Evolutionary conservation across 2,888 invertebrate species (phyloP).

Genomic region (Cephus pulcher): DNA sequence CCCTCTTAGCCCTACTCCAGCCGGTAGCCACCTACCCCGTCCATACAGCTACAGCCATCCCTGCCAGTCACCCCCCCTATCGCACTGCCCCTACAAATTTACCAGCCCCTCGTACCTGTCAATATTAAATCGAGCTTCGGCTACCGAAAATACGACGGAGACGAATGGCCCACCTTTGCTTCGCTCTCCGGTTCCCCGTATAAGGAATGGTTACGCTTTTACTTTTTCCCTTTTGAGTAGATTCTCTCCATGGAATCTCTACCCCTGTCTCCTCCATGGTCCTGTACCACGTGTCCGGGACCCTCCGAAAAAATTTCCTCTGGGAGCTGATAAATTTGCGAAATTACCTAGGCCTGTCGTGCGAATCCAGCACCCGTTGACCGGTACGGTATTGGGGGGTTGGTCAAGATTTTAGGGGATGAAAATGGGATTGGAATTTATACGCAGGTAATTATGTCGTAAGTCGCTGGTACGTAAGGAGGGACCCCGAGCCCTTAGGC

Average conservation of each 20-base stretch:
- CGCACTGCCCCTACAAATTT: neutral
- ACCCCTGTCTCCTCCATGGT: neutral
- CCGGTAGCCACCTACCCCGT: neutral
- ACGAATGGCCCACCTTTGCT: neutral
- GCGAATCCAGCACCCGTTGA: neutral
- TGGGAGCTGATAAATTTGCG: neutral
- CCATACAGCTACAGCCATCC: neutral
- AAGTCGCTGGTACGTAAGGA: neutral
- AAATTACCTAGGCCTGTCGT: neutral
- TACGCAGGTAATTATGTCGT: neutral
- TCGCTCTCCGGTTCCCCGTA: neutral
- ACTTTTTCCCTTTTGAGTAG: neutral
- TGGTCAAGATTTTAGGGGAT: neutral
- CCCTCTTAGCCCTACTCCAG: constrained; percentile 8
- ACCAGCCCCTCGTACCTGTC: constrained; percentile 18
- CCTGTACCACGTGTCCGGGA: neutral
- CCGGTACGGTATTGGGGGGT: neutral
- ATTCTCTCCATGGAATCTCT: neutral
- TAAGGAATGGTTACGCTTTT: neutral
- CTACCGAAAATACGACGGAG: neutral
- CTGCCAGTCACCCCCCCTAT: neutral
- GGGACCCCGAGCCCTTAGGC: neutral
- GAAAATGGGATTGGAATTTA: neutral
- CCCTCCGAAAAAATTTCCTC: neutral
- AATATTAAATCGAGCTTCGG: constrained; percentile 5